These are phyloP conservation scores for Notothenia coriiceps DNA, from an alignment of 2,113 vertebrate genomes.

Conservation along the genomic window DNA sequence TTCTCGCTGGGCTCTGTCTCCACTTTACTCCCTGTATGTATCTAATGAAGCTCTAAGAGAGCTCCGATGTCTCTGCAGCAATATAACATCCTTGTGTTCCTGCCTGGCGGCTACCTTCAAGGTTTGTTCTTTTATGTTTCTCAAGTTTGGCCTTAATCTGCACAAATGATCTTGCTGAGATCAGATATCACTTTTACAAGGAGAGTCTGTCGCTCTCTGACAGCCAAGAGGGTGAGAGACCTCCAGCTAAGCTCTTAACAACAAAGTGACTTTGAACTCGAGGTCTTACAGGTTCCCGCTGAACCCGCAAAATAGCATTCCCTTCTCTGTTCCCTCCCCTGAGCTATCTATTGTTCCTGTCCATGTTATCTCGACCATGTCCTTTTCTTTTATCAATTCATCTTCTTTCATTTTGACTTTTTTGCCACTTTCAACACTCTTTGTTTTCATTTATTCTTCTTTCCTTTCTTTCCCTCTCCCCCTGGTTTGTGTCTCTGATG, in stretches of 20 bases:
- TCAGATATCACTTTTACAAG: constrained; percentile 57
- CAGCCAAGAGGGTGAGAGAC: constrained; percentile 56
- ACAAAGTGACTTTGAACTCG: constrained; percentile 61
- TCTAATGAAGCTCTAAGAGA: constrained; percentile 18
- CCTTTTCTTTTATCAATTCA: background rate
- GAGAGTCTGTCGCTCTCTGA: constrained; percentile 47
- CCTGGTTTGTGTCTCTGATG: constrained; percentile 20
- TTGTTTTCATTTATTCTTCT: background rate
- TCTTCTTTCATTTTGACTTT: background rate
- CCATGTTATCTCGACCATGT: background rate
- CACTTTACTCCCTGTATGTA: background rate
- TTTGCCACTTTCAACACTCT: too few relatives aligned
- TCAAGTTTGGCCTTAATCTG: constrained; percentile 61
- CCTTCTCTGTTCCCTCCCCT: background rate
- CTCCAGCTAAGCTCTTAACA: constrained; percentile 59
- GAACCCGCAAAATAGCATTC: constrained; percentile 10
- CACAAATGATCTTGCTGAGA: constrained; percentile 66
- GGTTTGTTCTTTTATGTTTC: constrained; percentile 56
- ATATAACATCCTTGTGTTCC: constrained; percentile 42
- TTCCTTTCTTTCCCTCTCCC: background rate
- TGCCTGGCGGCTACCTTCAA: constrained; percentile 29
- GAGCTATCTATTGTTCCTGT: constrained; percentile 10
- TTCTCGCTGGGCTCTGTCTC: constrained; percentile 3
- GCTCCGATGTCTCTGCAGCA: constrained; percentile 15
- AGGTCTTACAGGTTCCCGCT: constrained; percentile 32